A percentile compares a stretch with the other conserved stretches of the same genome.
Evolutionary conservation across 1,140 invertebrate genomes (phyloP).

Genomic region (Dreissena polymorpha): DNA sequence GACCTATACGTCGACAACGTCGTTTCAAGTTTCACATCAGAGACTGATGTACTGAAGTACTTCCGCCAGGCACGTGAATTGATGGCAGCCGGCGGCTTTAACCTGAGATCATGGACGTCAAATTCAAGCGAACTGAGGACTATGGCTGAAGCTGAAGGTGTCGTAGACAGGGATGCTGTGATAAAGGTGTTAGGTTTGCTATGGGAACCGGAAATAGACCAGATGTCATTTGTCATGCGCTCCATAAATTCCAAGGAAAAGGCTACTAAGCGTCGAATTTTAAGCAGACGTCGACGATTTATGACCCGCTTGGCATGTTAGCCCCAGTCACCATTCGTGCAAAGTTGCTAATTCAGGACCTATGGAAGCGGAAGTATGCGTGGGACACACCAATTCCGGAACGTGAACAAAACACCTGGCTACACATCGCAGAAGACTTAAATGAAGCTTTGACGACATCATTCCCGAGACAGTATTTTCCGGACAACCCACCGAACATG

Average conservation of each 20-base stretch:
- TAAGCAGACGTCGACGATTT: conserved; percentile 13
- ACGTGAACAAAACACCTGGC: conserved; percentile 4
- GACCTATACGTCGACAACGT: no score
- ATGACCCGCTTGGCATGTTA: not conserved
- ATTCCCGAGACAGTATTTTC: not conserved
- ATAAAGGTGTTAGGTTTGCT: not conserved
- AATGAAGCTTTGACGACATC: not conserved
- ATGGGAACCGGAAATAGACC: conserved; percentile 13
- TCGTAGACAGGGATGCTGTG: not conserved
- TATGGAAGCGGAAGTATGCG: conserved; percentile 16
- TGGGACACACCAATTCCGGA: not conserved
- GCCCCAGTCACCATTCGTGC: conserved; percentile 6
- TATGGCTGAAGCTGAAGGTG: not conserved
- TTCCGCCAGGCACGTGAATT: conserved; percentile 3
- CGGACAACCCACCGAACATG: not conserved
- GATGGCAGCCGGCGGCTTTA: conserved; percentile 20
- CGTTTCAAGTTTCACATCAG: conserved; percentile 11
- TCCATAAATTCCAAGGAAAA: not conserved
- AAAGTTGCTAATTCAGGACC: conserved; percentile 9
- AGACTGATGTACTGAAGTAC: conserved; percentile 10
- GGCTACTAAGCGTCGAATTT: not conserved
- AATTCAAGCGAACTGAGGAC: not conserved
- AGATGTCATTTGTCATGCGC: conserved; percentile 3
- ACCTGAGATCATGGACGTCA: conserved; percentile 9
- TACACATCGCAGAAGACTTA: conserved; percentile 7